phyloP scores from a whole-genome alignment of 2,113 vertebrate species.

The Salvelinus fontinalis region DNA sequence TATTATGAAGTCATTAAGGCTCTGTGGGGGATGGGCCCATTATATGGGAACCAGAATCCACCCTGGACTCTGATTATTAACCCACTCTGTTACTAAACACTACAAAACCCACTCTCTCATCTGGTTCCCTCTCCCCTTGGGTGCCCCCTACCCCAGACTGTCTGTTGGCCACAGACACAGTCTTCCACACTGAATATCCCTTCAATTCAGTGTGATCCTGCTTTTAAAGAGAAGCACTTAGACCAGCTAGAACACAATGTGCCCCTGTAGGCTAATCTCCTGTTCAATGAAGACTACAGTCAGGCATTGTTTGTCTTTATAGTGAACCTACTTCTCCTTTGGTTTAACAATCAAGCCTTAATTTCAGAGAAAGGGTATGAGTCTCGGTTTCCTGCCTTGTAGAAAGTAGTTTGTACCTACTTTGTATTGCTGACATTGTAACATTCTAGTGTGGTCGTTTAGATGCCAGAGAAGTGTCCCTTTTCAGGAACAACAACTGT shows the following conservation, averaged over 20 bases:
- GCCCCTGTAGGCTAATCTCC: too few species aligned
- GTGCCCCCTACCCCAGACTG: too few species aligned
- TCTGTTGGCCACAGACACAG: too few species aligned
- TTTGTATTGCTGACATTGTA: not conserved
- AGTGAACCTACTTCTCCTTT: too few species aligned
- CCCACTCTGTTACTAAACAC: not conserved
- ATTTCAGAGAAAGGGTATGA: not conserved
- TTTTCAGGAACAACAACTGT: not conserved
- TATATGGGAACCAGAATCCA: slow-evolving; percentile 26
- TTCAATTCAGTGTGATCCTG: too few species aligned
- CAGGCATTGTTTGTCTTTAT: not conserved
- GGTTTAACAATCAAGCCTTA: not conserved
- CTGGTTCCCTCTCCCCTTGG: too few species aligned
- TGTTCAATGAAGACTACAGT: not conserved
- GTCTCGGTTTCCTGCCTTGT: not conserved
- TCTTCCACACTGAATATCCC: too few species aligned
- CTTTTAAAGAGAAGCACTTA: too few species aligned
- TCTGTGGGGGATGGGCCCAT: slow-evolving; percentile 27
- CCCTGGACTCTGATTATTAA: slow-evolving; percentile 12
- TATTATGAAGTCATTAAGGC: slow-evolving; percentile 66
- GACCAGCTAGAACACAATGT: too few species aligned
- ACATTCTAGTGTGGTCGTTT: not conserved
- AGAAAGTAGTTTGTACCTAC: not conserved
- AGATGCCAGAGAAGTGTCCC: not conserved
- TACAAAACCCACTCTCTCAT: not conserved